These are phyloP conservation scores for Greenwoodochromis staneri DNA, from an alignment of 2,113 vertebrate species.

Conservation along the genomic window DNA sequence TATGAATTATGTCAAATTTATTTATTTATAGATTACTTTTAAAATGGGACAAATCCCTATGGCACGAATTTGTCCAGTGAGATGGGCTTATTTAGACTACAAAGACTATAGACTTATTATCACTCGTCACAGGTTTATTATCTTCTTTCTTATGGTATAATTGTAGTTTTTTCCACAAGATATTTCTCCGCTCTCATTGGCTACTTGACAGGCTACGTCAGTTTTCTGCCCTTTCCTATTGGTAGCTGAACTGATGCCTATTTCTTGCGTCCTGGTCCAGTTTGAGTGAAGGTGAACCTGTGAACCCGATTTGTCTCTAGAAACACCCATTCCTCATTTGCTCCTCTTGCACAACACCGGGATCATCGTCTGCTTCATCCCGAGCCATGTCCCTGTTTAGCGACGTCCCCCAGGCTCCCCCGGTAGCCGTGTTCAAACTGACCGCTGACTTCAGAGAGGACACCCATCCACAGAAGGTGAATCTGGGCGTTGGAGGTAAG, in stretches of 20 bases:
- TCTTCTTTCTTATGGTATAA: accelerated
- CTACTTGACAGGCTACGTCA: background rate
- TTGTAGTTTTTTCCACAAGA: accelerated
- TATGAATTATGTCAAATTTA: background rate
- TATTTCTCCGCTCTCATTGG: conserved; percentile 21
- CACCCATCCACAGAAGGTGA: conserved; percentile 84
- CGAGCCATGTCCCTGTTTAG: conserved; percentile 76
- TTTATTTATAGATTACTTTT: background rate
- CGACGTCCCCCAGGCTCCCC: conserved; percentile 80
- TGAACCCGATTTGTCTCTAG: background rate
- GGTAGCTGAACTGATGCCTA: background rate
- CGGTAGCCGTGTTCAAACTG: conserved; percentile 89
- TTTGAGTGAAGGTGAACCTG: conserved; percentile 51
- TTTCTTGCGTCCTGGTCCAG: background rate
- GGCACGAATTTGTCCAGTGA: background rate
- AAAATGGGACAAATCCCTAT: accelerated
- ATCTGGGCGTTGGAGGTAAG: conserved; percentile 93
- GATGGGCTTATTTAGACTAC: background rate
- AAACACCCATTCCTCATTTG: background rate
- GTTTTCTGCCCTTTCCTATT: conserved; percentile 5
- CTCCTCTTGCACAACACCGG: background rate
- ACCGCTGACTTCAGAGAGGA: conserved; percentile 89
- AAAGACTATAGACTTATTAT: background rate
- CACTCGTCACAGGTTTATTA: background rate
- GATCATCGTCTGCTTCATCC: background rate